Evolutionary conservation across 2,113 vertebrate genomes (phyloP).

Genomic region (Polypterus senegalus): DNA sequence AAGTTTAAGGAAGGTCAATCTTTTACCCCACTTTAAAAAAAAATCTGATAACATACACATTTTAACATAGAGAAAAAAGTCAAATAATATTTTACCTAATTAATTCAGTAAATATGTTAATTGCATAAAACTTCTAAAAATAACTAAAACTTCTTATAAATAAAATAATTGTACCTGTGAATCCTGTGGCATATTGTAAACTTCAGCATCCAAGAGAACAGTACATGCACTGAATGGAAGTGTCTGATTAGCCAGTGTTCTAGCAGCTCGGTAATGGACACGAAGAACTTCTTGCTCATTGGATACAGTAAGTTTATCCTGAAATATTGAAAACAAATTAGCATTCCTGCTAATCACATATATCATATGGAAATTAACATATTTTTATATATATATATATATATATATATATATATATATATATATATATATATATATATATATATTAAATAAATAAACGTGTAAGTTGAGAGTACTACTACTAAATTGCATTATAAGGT

Average conservation of each 20-base stretch:
- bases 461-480: no score
- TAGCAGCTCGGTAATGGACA: constrained; percentile 90
- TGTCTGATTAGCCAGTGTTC: constrained; percentile 89
- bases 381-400: no score
- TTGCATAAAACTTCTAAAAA: not conserved
- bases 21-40: no score
- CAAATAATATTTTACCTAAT: constrained; percentile 4
- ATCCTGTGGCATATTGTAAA: constrained; percentile 91
- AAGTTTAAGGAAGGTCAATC: no score
- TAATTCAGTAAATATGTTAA: not conserved
- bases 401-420: no score
- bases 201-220: constrained; percentile 87
- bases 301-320: constrained; percentile 97
- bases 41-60: no score
- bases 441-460: no score
- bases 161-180: constrained; percentile 59
- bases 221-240: constrained; percentile 96
- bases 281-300: constrained; percentile 94
- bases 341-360: not conserved
- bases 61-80: constrained; percentile 7
- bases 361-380: no score
- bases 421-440: no score
- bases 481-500: no score
- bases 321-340: constrained; percentile 20
- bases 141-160: not conserved